A percentile compares a stretch with the other conserved stretches of the same genome.
These are phyloP conservation scores for Phyllotreta striolata DNA, from an alignment of 2,888 invertebrate species.

Conservation along the genomic window DNA sequence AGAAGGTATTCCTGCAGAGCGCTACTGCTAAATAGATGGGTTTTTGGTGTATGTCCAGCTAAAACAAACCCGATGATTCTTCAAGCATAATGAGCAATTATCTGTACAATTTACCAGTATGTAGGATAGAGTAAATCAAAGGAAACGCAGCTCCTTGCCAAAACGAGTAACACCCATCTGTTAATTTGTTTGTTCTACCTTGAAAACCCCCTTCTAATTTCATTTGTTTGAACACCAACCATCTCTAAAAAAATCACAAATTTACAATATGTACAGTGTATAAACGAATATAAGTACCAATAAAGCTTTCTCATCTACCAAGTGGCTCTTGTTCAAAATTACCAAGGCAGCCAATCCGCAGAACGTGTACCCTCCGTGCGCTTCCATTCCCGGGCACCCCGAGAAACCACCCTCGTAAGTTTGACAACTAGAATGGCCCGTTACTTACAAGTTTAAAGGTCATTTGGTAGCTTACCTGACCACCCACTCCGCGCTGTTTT, in stretches of 20 bases:
- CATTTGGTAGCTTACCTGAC: conserved; percentile 63
- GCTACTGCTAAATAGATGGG: conserved; percentile 82
- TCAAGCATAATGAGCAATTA: neutral
- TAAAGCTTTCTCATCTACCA: conserved; percentile 79
- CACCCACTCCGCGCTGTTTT: conserved; percentile 91
- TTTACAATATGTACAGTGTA: neutral
- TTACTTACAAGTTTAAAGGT: conserved; percentile 17
- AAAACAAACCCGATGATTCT: conserved; percentile 22
- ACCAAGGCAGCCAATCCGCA: conserved; percentile 93
- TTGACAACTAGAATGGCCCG: conserved; percentile 75
- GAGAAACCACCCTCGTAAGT: conserved; percentile 99
- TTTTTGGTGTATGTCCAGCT: conserved; percentile 62
- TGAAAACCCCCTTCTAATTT: conserved; percentile 95
- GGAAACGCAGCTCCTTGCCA: conserved; percentile 97
- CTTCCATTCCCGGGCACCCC: conserved; percentile 93
- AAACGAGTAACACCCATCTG: conserved; percentile 98
- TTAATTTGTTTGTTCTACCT: conserved; percentile 97
- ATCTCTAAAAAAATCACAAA: conserved; percentile 66
- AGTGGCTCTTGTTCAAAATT: conserved; percentile 77
- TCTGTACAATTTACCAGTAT: conserved; percentile 54
- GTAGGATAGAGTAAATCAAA: conserved; percentile 79
- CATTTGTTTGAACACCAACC: conserved; percentile 94
- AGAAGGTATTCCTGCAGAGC: conserved; percentile 96
- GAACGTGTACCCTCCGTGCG: conserved; percentile 99
- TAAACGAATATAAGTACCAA: conserved; percentile 61